phyloP scores from a whole-genome alignment of 92 coral and sea anemone genomes.

The Actinostola sp. region DNA sequence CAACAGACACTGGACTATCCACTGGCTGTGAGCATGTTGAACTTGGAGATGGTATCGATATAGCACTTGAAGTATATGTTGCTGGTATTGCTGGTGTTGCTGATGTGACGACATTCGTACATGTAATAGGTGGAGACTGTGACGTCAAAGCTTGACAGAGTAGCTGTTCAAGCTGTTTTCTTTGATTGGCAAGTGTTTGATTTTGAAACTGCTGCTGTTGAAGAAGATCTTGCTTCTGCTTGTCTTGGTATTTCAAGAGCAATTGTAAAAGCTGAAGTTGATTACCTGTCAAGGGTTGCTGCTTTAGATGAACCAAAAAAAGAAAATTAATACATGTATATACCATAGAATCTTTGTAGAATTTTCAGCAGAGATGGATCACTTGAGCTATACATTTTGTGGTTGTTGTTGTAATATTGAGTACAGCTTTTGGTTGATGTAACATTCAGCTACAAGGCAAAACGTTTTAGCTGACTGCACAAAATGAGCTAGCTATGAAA shows the following conservation, averaged over 20 bases:
- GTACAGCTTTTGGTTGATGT: too few relatives aligned
- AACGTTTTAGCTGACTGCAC: too few relatives aligned
- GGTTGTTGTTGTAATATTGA: too few relatives aligned
- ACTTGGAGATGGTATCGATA: slow-evolving; percentile 14
- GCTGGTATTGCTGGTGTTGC: background rate
- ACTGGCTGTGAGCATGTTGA: slow-evolving; percentile 27
- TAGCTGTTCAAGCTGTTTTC: slow-evolving; percentile 38
- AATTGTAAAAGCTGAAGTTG: slow-evolving; percentile 26
- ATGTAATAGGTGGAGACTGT: too few relatives aligned
- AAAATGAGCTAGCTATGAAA: too few relatives aligned
- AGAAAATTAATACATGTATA: background rate
- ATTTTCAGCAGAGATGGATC: too few relatives aligned
- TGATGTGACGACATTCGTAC: too few relatives aligned
- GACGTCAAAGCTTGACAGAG: slow-evolving; percentile 16
- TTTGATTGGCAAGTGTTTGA: slow-evolving; percentile 33
- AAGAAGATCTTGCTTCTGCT: slow-evolving; percentile 48
- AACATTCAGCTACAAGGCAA: too few relatives aligned
- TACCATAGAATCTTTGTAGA: too few relatives aligned
- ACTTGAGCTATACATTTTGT: too few relatives aligned
- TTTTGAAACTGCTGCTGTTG: slow-evolving; percentile 51
- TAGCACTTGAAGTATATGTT: background rate
- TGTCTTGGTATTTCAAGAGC: slow-evolving; percentile 49
- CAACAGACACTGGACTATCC: slow-evolving; percentile 31
- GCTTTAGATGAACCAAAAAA: background rate
- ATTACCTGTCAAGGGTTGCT: slow-evolving; percentile 23